Base-by-base conservation (phyloP, 2,113 vertebrate species). In the Taurulus bubalis region DNA sequence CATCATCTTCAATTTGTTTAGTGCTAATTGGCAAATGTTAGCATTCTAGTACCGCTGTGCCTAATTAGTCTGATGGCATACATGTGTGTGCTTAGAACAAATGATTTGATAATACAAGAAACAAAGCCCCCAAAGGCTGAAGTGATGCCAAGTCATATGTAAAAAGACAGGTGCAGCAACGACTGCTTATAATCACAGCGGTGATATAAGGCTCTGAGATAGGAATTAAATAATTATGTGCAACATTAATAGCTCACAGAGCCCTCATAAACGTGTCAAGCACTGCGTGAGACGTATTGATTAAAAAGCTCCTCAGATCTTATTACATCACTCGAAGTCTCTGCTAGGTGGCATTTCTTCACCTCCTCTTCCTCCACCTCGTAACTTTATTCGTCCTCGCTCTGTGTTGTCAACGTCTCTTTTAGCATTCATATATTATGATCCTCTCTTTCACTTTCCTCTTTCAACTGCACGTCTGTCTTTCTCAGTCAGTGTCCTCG, bases 181-280 rank as follows among this genome's bases (percentile, higher is more conserved):
- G 74, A 24, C 38, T 62, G 53, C 62, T 67, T 71, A 20, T 80
- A 34, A 70, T 67, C 38, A 63, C 45, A 51, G 45, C 38, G 30
- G 56, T 71, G 59, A 80, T 85, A 40, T 60, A 76, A 85, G 40
- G 18, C 59, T 18, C 64, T 38, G 53, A 68, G 53, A 72, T 38
- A n/a, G n/a, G 42, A 47, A 71, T 83, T 32, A 68, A 86, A 72
- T 68, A 51, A 75, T 51, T 56, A 38, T 42, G 16, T 71, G 42
- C 3, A n/a, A 59, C 65, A 75, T 75, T 30, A 45, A 42, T 30
- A 66, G 45, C 64, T 81, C 36, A 38, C 62, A 63, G 60, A 36
- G 12, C 26, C 15, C 38, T 10, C 30, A 40, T 67, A 20, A 78
- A 51, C 53, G 14, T 53, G 15, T 68, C 58, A 40, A 62, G 30